A percentile compares a stretch with the other conserved stretches of the same genome.
Conservation (phyloP, 2,888 invertebrate genomes). For the Diplolepis rosae region DNA sequence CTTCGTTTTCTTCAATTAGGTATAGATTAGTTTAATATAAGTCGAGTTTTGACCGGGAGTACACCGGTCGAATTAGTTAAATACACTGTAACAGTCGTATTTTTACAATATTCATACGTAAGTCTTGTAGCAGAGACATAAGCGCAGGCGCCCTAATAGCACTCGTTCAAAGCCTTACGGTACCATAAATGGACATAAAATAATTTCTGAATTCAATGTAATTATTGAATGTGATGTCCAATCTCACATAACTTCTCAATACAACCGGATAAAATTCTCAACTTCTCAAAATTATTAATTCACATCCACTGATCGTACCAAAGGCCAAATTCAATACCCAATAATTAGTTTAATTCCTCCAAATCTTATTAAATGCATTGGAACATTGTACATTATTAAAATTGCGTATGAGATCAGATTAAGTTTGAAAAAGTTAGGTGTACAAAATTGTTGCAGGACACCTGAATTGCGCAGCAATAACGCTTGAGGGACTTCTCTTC, state of each 20-base stretch:
- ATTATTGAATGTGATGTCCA: background rate
- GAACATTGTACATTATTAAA: conserved; percentile 54
- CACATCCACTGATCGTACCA: background rate
- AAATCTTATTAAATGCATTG: conserved; percentile 61
- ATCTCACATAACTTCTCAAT: background rate
- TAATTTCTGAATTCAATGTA: background rate
- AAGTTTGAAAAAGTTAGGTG: conserved; percentile 62
- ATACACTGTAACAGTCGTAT: conserved; percentile 71
- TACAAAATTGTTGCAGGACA: conserved; percentile 48
- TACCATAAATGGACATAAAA: background rate
- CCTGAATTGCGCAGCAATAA: conserved; percentile 41
- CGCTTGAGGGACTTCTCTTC: conserved; percentile 56
- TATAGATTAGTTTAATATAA: conserved; percentile 68
- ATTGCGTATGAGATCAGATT: conserved; percentile 59
- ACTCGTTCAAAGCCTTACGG: conserved; percentile 43
- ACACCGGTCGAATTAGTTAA: conserved; percentile 66
- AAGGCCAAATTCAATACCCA: background rate
- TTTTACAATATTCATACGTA: conserved; percentile 70
- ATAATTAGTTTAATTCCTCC: conserved; percentile 41
- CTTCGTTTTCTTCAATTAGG: conserved; percentile 54
- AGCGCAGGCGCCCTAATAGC: conserved; percentile 68
- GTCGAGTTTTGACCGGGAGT: conserved; percentile 65
- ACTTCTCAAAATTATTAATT: background rate
- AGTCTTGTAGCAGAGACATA: conserved; percentile 70
- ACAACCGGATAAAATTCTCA: background rate